phyloP scores from a whole-genome alignment of 1,140 invertebrate genomes.

The Drosophila rhopaloa region DNA sequence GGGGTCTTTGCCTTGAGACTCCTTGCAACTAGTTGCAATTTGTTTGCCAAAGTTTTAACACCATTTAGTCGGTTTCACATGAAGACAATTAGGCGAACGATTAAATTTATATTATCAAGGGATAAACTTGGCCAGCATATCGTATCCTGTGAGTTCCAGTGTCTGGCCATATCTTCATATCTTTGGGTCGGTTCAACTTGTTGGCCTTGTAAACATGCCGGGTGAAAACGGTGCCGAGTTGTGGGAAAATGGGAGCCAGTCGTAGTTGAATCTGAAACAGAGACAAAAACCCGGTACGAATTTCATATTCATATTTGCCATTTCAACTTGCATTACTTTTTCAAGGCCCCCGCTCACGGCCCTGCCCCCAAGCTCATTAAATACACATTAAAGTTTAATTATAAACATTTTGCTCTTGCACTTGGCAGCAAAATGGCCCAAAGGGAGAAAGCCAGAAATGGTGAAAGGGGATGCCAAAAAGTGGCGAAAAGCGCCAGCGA shows the following conservation, averaged over 20 bases:
- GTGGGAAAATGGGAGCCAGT: background rate
- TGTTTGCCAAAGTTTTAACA: conserved; percentile 81
- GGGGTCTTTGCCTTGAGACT: conserved; percentile 32
- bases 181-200: conserved; percentile 35
- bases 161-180: conserved; percentile 4
- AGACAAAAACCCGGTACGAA: conserved; percentile 9
- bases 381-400: conserved; percentile 83
- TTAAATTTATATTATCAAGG: conserved; percentile 82
- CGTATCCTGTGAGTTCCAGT: conserved; percentile 4
- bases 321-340: conserved; percentile 63
- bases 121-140: conserved; percentile 50
- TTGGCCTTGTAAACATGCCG: conserved; percentile 51
- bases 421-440: conserved; percentile 68
- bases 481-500: conserved; percentile 71
- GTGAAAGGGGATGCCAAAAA: conserved; percentile 47
- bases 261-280: conserved; percentile 2
- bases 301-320: conserved; percentile 74
- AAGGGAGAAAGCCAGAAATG: conserved; percentile 25
- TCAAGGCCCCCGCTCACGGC: conserved; percentile 38
- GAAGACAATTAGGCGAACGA: conserved; percentile 81
- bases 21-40: conserved; percentile 80
- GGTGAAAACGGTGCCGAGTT: background rate
- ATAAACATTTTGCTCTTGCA: conserved; percentile 81
- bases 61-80: conserved; percentile 81
- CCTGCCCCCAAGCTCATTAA: conserved; percentile 65